Evolutionary conservation across 2,113 vertebrate genomes (phyloP).

Genomic region (Phylloscopus trochiloides): DNA sequence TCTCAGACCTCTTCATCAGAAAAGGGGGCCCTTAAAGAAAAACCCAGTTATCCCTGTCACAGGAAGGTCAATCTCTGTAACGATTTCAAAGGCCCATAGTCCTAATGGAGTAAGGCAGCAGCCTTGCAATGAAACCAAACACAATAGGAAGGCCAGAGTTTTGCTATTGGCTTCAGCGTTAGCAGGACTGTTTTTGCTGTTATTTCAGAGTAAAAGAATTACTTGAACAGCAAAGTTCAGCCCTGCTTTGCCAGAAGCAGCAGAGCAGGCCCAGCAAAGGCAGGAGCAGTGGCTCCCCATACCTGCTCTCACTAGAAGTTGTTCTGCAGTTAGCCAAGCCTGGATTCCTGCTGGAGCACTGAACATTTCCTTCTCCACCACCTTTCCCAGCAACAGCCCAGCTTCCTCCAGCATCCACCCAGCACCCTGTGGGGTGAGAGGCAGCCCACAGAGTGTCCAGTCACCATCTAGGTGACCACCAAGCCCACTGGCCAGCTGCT

Average conservation of each 20-base stretch:
- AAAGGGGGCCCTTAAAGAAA: background rate
- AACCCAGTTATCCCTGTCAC: background rate
- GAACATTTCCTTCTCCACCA: background rate
- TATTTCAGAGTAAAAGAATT: background rate
- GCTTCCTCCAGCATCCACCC: background rate
- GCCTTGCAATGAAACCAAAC: background rate
- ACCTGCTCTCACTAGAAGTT: background rate
- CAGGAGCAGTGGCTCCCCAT: background rate
- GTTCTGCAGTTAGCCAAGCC: background rate
- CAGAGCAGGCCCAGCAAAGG: background rate
- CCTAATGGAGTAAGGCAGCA: background rate
- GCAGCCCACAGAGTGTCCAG: accelerated
- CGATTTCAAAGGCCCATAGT: background rate
- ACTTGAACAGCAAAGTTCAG: background rate
- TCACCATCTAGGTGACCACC: background rate
- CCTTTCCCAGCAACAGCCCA: background rate
- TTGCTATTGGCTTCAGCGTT: background rate
- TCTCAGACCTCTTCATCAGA: background rate
- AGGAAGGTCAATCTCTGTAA: background rate
- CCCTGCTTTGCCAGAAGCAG: accelerated
- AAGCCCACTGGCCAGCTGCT: background rate
- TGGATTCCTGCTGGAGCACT: background rate
- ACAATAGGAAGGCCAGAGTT: background rate
- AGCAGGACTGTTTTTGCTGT: background rate
- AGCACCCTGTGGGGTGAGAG: accelerated